These are phyloP conservation scores for Vesta saturnalis DNA, from an alignment of 2,888 invertebrate genomes.

Conservation along the genomic window DNA sequence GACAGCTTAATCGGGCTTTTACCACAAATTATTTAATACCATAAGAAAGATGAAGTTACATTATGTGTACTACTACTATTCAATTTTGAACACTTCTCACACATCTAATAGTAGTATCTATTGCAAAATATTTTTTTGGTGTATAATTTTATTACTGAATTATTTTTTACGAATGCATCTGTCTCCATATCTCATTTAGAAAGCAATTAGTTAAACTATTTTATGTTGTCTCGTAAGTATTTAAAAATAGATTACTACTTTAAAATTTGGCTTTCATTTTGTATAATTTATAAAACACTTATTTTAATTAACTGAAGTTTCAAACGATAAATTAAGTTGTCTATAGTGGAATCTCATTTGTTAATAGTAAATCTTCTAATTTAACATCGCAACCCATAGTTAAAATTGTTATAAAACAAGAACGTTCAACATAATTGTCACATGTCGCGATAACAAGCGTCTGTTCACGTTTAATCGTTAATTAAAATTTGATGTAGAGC, in stretches of 20 bases:
- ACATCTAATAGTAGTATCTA: too few species aligned
- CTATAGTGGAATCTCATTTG: too few species aligned
- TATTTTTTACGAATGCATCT: not conserved
- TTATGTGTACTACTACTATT: too few species aligned
- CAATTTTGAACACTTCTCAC: too few species aligned
- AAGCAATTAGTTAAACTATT: not conserved
- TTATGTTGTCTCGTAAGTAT: not conserved
- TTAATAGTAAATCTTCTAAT: slow-evolving; percentile 2
- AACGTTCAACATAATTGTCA: slow-evolving; percentile 24
- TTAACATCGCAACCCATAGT: too few species aligned
- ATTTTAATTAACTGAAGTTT: not conserved
- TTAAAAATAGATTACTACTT: slow-evolving; percentile 1
- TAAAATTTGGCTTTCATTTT: not conserved
- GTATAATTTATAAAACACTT: not conserved
- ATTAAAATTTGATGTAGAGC: slow-evolving; percentile 41
- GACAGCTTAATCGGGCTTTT: too few species aligned
- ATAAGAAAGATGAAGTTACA: too few species aligned
- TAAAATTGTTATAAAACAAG: not conserved
- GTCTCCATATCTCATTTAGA: not conserved
- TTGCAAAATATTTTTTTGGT: too few species aligned
- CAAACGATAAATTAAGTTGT: not conserved
- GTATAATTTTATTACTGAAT: too few species aligned
- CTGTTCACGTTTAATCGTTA: slow-evolving; percentile 38
- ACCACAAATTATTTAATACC: too few species aligned
- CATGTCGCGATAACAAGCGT: slow-evolving; percentile 36